These are phyloP conservation scores for Labeo rohita DNA, from an alignment of 2,113 vertebrate genomes.

Conservation along the genomic window DNA sequence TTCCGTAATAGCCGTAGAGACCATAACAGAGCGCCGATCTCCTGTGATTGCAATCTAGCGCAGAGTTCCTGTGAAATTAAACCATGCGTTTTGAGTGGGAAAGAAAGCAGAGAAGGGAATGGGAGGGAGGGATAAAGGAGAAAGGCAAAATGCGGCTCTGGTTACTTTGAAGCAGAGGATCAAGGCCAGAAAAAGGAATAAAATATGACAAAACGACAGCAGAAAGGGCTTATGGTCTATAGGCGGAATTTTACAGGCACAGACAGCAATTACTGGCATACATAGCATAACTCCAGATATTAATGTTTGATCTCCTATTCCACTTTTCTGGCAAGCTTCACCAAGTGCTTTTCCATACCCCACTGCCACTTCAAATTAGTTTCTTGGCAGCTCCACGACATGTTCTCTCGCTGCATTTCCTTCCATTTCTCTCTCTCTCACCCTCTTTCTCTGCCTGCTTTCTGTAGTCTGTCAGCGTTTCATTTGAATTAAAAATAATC, in stretches of 20 bases:
- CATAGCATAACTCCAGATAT: slow-evolving; percentile 64
- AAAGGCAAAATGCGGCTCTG: slow-evolving; percentile 60
- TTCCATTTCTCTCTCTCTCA: slow-evolving; percentile 49
- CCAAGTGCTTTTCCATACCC: slow-evolving; percentile 61
- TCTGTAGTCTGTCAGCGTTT: slow-evolving; percentile 58
- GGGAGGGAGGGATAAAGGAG: slow-evolving; percentile 31
- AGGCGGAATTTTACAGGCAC: slow-evolving; percentile 68
- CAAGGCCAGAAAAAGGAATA: slow-evolving; percentile 69
- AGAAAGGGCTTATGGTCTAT: slow-evolving; percentile 66
- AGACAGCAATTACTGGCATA: slow-evolving; percentile 74
- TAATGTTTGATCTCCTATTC: slow-evolving; percentile 69
- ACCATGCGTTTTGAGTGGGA: slow-evolving; percentile 53
- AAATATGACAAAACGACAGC: slow-evolving; percentile 73
- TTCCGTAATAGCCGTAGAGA: slow-evolving; percentile 68
- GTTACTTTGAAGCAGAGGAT: slow-evolving; percentile 72
- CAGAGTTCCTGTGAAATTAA: slow-evolving; percentile 76
- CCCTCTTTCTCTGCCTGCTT: slow-evolving; percentile 9
- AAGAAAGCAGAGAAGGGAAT: slow-evolving; percentile 20
- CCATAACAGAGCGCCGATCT: slow-evolving; percentile 66
- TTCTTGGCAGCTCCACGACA: slow-evolving; percentile 40
- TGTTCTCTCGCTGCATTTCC: slow-evolving; percentile 42
- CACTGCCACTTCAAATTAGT: slow-evolving; percentile 56
- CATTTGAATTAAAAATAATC: slow-evolving; percentile 70
- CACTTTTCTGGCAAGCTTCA: slow-evolving; percentile 56
- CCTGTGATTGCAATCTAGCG: slow-evolving; percentile 68